phyloP scores from a whole-genome alignment of 2,797 vertebrate genomes.

The Esox masquinongy region DNA sequence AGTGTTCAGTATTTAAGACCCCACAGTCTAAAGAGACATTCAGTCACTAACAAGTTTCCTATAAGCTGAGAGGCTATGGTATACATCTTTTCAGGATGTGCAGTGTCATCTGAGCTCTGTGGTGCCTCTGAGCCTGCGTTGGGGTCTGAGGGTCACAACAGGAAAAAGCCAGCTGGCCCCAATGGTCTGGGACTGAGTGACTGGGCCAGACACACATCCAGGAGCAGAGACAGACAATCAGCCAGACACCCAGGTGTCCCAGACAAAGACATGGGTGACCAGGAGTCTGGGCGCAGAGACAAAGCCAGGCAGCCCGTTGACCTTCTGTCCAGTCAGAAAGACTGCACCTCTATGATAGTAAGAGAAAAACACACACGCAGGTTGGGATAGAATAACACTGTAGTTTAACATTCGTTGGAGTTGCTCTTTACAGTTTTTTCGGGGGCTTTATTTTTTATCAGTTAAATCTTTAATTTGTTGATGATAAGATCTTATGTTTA shows the following conservation, averaged over 20 bases:
- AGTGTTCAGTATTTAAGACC: no score
- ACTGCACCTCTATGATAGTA: slow-evolving; percentile 22
- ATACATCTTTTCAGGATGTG: not conserved
- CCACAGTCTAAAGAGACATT: not conserved
- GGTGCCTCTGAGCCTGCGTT: not conserved
- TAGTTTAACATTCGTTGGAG: not conserved
- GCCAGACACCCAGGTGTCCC: not conserved
- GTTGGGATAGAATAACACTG: not conserved
- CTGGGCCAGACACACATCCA: not conserved
- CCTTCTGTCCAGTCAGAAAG: slow-evolving; percentile 13
- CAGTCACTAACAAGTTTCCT: not conserved
- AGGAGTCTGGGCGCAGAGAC: not conserved
- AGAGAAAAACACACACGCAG: slow-evolving; percentile 23
- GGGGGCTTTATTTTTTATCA: not conserved
- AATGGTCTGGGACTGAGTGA: not conserved
- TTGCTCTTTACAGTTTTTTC: not conserved
- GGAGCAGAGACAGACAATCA: not conserved
- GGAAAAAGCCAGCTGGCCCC: not conserved
- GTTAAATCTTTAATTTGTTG: not conserved
- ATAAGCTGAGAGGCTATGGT: not conserved
- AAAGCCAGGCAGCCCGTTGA: slow-evolving; percentile 16
- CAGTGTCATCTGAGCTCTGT: not conserved
- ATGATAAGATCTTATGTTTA: not conserved
- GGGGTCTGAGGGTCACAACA: not conserved
- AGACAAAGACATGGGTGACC: not conserved